Conservation (phyloP, 2,888 invertebrate genomes). For the Pachydiplax longipennis region DNA sequence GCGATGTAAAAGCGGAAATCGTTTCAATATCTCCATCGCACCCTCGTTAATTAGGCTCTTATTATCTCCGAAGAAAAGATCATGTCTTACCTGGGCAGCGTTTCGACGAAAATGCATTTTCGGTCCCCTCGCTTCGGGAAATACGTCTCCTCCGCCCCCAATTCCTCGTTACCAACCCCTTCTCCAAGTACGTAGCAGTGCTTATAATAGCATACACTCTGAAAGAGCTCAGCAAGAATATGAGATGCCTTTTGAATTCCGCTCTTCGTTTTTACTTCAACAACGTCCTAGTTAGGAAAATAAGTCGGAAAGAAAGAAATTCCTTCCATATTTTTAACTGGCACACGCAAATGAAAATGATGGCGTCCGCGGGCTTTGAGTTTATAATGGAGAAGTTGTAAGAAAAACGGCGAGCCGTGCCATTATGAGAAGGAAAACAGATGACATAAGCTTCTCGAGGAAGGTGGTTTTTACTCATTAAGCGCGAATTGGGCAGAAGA, state of each 20-base stretch:
- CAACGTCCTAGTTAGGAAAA: not conserved
- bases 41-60: not conserved
- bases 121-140: not conserved
- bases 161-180: not conserved
- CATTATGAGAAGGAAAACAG: not conserved
- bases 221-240: not conserved
- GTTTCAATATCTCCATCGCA: not conserved
- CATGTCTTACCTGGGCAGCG: not conserved
- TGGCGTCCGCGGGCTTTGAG: not conserved
- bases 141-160: not conserved
- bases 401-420: not conserved
- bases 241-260: not conserved
- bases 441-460: not conserved
- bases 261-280: not conserved
- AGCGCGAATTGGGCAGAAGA: not conserved
- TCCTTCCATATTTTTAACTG: not conserved
- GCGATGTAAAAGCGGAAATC: no score
- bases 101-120: not conserved
- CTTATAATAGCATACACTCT: not conserved
- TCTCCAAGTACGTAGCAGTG: not conserved
- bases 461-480: not conserved
- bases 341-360: not conserved
- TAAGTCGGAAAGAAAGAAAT: not conserved
- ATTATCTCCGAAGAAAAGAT: not conserved
- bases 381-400: not conserved